phyloP scores from a whole-genome alignment of 2,797 vertebrate genomes.

The Gadopsis bispinosus region DNA sequence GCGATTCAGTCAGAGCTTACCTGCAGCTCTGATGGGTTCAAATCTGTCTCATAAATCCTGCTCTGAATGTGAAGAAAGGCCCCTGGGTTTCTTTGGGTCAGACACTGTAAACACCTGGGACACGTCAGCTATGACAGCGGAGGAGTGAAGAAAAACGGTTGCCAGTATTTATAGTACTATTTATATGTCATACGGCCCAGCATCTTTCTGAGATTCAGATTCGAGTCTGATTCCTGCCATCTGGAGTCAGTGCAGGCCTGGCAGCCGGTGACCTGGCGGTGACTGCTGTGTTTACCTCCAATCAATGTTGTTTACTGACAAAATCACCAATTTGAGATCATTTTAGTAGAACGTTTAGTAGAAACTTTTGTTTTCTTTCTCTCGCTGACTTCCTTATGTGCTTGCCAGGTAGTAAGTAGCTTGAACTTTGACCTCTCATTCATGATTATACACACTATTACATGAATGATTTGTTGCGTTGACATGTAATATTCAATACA shows the following conservation, averaged over 20 bases:
- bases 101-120: slow-evolving; percentile 31
- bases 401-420: background rate
- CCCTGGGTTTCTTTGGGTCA: slow-evolving; percentile 2
- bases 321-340: background rate
- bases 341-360: slow-evolving; percentile 4
- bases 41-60: slow-evolving; percentile 24
- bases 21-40: slow-evolving; percentile 20
- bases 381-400: slow-evolving; percentile 6
- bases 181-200: slow-evolving; percentile 50
- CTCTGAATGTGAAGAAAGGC: background rate
- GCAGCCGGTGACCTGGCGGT: background rate
- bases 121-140: slow-evolving; percentile 48
- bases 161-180: slow-evolving; percentile 53
- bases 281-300: slow-evolving; percentile 13
- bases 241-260: slow-evolving; percentile 45
- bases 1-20: slow-evolving; percentile 7
- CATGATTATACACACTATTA: background rate
- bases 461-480: background rate
- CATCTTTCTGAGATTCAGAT: slow-evolving; percentile 43
- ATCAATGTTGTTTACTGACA: slow-evolving; percentile 19
- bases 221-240: slow-evolving; percentile 53
- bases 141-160: slow-evolving; percentile 44
- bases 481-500: slow-evolving; percentile 10
- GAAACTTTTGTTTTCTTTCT: slow-evolving; percentile 9
- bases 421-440: slow-evolving; percentile 37